Evolutionary conservation across 2,888 invertebrate species (phyloP).

Genomic region (Drosophila parthenogenetica): DNA sequence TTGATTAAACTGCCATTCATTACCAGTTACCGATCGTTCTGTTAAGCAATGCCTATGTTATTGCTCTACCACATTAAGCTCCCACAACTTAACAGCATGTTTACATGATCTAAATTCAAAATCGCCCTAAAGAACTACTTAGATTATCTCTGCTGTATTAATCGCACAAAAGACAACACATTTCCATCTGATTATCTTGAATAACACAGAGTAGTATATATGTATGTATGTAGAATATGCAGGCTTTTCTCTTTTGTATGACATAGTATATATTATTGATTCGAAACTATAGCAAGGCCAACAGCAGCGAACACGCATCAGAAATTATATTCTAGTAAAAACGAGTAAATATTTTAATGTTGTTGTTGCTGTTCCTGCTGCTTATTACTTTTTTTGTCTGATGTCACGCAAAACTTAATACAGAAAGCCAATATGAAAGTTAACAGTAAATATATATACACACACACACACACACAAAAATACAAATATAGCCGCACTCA

Average conservation of each 20-base stretch:
- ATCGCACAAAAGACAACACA: slow-evolving; percentile 28
- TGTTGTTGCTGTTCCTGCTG: slow-evolving; percentile 19
- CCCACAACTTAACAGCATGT: neutral
- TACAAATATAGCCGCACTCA: slow-evolving; percentile 10
- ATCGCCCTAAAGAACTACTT: neutral
- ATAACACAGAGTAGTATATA: slow-evolving; percentile 16
- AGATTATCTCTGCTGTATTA: slow-evolving; percentile 12
- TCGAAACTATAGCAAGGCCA: slow-evolving; percentile 70
- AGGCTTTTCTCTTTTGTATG: slow-evolving; percentile 17
- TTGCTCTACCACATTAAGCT: too few species aligned
- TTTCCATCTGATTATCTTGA: slow-evolving; percentile 45
- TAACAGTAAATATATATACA: slow-evolving; percentile 48
- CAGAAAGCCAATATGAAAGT: slow-evolving; percentile 60
- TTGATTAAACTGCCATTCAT: too few species aligned
- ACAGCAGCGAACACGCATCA: slow-evolving; percentile 41
- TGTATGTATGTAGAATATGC: slow-evolving; percentile 10
- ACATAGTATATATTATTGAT: slow-evolving; percentile 70
- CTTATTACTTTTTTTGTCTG: slow-evolving; percentile 43
- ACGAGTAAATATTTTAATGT: slow-evolving; percentile 36
- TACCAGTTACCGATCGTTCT: too few species aligned
- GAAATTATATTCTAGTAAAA: slow-evolving; percentile 50
- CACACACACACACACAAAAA: slow-evolving; percentile 13
- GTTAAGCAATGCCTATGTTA: too few species aligned
- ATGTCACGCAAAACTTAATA: slow-evolving; percentile 73
- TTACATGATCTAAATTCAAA: neutral